Conservation (phyloP, 2,888 invertebrate species). For the Sarcophaga subvicina region DNA sequence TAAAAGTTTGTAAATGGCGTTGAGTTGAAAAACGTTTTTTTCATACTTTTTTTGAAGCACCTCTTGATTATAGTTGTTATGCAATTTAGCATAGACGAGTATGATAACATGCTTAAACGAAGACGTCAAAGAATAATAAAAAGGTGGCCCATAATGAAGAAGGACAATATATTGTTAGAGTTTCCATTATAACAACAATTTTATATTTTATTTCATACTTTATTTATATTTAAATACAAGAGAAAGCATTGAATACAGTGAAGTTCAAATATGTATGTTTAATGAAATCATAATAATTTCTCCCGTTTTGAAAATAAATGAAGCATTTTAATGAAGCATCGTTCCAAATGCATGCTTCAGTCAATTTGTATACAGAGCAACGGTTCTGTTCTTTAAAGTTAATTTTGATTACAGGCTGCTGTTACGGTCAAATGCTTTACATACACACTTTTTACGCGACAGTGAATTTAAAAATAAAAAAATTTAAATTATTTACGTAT, state of each 20-base stretch:
- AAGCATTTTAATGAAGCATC: background rate
- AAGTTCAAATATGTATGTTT: too few relatives aligned
- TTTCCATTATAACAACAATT: background rate
- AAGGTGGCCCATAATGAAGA: too few relatives aligned
- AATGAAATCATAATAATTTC: background rate
- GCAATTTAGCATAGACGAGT: too few relatives aligned
- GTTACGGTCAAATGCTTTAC: constrained; percentile 60
- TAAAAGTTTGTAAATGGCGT: background rate
- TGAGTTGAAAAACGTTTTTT: background rate
- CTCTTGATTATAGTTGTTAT: too few relatives aligned
- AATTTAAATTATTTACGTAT: too few relatives aligned
- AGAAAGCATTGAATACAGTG: too few relatives aligned
- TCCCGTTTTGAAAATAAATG: constrained; percentile 3
- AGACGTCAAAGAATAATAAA: too few relatives aligned
- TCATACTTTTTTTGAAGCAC: too few relatives aligned
- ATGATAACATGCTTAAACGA: too few relatives aligned
- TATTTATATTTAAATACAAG: background rate
- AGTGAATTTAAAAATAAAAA: background rate
- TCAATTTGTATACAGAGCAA: constrained; percentile 1
- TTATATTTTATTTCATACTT: background rate
- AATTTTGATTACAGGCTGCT: constrained; percentile 6
- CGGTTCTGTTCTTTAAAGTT: constrained; percentile 27
- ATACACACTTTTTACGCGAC: background rate
- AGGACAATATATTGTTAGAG: background rate
- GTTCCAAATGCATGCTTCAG: constrained; percentile 33